These are phyloP conservation scores for Gnathonemus longibarbis DNA, from an alignment of 2,113 vertebrate species.

Conservation along the genomic window DNA sequence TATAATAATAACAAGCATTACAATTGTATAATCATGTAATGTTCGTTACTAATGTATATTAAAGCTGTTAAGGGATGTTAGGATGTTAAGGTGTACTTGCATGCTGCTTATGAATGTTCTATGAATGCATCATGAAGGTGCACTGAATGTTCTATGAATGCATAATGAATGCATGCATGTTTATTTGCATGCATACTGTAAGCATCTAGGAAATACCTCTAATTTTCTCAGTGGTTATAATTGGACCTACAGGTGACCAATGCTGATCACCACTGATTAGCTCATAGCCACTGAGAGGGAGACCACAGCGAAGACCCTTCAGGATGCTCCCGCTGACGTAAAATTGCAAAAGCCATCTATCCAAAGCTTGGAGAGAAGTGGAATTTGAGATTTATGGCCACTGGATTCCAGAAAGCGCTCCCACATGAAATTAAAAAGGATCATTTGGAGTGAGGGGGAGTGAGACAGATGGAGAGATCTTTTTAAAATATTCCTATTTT, in stretches of 20 bases:
- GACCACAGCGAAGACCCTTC: not conserved
- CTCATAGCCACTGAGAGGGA: not conserved
- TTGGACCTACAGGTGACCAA: not conserved
- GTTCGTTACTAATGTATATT: too few species aligned
- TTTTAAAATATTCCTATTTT: slow-evolving; percentile 23
- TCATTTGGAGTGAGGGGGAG: not conserved
- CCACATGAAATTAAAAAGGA: not conserved
- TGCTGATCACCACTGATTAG: not conserved
- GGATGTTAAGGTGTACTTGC: too few species aligned
- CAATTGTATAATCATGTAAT: too few species aligned
- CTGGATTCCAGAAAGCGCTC: not conserved
- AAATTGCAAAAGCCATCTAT: not conserved
- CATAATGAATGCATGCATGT: too few species aligned
- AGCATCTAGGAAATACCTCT: not conserved
- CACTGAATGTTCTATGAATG: too few species aligned
- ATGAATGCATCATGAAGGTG: too few species aligned
- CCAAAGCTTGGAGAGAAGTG: not conserved
- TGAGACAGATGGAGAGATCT: slow-evolving; percentile 5
- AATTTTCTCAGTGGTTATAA: not conserved
- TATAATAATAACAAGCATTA: too few species aligned
- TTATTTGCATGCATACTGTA: not conserved
- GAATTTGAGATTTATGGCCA: not conserved
- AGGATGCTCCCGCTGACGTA: not conserved
- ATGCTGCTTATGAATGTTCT: too few species aligned
- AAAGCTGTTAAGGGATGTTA: too few species aligned